Conservation (phyloP, 2,888 invertebrate genomes). For the Tachina fera region DNA sequence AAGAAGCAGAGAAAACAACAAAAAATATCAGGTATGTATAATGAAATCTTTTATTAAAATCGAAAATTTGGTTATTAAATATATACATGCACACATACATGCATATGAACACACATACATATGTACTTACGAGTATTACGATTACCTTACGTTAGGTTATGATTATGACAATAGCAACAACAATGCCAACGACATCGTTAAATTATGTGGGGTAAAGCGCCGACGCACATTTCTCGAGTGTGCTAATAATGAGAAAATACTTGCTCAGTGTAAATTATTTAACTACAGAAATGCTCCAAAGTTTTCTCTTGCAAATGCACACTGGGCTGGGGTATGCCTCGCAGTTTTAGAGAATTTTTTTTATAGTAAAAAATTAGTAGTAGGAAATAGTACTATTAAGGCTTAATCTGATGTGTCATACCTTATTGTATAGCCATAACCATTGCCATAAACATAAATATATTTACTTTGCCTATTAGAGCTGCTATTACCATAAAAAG, state of each 20-base stretch:
- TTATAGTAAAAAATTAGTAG: too few species aligned
- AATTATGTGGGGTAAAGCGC: conserved; percentile 52
- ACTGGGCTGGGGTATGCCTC: conserved; percentile 9
- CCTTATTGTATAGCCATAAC: too few species aligned
- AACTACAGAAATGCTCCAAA: background rate
- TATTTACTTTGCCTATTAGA: too few species aligned
- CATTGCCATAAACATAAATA: too few species aligned
- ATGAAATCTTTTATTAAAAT: conserved; percentile 44
- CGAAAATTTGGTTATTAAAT: conserved; percentile 51
- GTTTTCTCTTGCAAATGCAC: conserved; percentile 11
- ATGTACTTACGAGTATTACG: too few species aligned
- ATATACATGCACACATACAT: background rate
- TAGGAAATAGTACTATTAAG: too few species aligned
- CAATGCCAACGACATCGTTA: background rate
- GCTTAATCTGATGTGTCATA: too few species aligned
- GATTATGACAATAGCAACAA: conserved; percentile 59
- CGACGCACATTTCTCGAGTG: conserved; percentile 46
- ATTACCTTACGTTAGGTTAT: conserved; percentile 65
- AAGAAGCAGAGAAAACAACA: conserved; percentile 26
- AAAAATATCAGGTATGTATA: conserved; percentile 16
- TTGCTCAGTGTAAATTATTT: conserved; percentile 1
- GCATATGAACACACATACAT: too few species aligned
- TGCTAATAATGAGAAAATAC: conserved; percentile 55
- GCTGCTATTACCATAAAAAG: too few species aligned
- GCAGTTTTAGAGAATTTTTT: background rate